phyloP scores from a whole-genome alignment of 30 jellyfish, hydroid and myxozoan species.

The Turritopsis dohrnii region DNA sequence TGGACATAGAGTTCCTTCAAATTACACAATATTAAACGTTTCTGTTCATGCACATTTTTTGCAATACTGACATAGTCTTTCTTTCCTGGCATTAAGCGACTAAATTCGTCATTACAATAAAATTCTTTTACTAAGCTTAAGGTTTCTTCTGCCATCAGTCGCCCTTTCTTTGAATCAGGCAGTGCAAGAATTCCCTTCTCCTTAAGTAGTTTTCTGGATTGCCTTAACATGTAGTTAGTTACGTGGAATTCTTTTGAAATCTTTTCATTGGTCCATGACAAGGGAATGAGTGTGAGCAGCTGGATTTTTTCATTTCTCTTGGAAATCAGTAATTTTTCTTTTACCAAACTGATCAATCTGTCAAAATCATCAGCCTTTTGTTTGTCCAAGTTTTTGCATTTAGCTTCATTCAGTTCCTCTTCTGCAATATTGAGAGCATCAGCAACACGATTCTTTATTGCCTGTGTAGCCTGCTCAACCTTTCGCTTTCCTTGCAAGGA shows the following conservation, averaged over 20 bases:
- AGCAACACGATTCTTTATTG: neutral
- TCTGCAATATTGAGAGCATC: constrained; percentile 4
- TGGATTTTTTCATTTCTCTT: neutral
- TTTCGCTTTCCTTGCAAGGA: neutral
- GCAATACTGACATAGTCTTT: no score
- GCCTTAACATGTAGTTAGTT: neutral
- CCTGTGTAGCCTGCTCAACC: neutral
- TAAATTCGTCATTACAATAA: constrained; percentile 3
- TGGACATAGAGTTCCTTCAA: no score
- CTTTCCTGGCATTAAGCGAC: no score
- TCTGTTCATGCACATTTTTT: no score
- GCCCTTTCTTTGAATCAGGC: neutral
- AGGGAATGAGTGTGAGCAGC: neutral
- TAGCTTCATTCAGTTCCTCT: no score
- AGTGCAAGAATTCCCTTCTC: neutral
- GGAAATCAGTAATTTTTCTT: neutral
- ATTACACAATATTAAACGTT: no score
- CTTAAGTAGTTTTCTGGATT: neutral
- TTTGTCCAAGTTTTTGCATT: no score
- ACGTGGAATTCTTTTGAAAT: neutral
- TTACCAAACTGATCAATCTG: neutral
- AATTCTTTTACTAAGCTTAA: neutral
- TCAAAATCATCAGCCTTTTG: no score
- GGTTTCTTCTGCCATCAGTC: neutral
- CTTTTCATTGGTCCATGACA: no score